Percentiles rank a stretch among this genome's conserved stretches.
Evolutionary conservation across 2,797 vertebrate species (phyloP).

Genomic region (Presbytis comata): DNA sequence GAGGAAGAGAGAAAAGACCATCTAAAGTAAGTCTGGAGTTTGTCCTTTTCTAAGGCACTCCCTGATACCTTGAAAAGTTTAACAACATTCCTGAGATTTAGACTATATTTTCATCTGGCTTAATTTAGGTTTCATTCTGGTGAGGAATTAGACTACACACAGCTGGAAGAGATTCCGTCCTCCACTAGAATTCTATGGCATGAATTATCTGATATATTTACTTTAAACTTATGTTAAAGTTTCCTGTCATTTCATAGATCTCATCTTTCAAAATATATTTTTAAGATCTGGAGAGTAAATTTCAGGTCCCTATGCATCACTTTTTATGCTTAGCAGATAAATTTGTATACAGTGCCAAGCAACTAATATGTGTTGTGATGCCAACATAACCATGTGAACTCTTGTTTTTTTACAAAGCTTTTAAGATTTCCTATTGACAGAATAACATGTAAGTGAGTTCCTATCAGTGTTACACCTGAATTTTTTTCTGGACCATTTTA

Average conservation of each 20-base stretch:
- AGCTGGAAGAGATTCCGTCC: not conserved
- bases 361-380: not conserved
- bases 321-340: not conserved
- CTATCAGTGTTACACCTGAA: not conserved
- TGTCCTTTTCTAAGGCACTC: not conserved
- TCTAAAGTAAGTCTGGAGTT: not conserved
- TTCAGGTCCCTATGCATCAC: not conserved
- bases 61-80: not conserved
- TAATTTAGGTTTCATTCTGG: conserved; percentile 4
- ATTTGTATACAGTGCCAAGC: not conserved
- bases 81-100: not conserved
- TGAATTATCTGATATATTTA: conserved; percentile 6
- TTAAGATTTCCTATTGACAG: not conserved
- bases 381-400: not conserved
- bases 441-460: not conserved
- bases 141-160: not conserved
- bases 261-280: not conserved
- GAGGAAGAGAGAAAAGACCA: not conserved
- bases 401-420: not conserved
- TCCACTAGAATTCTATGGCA: not conserved
- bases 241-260: not conserved
- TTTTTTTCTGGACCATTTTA: not conserved
- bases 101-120: not conserved
- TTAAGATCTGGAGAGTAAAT: not conserved
- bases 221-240: not conserved